Conservation (phyloP, 2,113 vertebrate genomes). For the Coracopsis vasa region DNA sequence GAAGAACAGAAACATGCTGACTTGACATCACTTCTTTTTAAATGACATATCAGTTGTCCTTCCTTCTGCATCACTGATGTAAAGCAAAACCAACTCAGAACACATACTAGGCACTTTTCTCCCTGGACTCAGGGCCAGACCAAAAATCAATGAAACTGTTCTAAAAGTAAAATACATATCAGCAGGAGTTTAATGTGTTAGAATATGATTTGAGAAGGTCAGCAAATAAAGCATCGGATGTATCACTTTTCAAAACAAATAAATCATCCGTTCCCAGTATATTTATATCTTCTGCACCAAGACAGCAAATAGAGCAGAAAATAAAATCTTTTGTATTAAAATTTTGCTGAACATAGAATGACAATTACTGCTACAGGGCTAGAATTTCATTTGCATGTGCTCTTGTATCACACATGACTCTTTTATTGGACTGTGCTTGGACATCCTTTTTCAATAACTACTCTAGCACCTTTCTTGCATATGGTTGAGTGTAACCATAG, state of each 20-base stretch:
- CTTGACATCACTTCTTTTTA: background rate
- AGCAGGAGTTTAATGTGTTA: background rate
- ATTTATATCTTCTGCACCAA: background rate
- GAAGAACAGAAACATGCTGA: background rate
- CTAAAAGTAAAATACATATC: background rate
- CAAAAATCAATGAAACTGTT: constrained; percentile 22
- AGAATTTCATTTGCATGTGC: constrained; percentile 20
- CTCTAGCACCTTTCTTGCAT: background rate
- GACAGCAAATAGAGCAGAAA: constrained; percentile 36
- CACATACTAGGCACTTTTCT: background rate
- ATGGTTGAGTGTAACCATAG: background rate
- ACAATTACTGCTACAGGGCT: constrained; percentile 3
- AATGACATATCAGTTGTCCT: background rate
- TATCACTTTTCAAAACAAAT: constrained; percentile 16
- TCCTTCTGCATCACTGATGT: background rate
- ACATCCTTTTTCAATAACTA: background rate
- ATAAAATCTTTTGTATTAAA: background rate
- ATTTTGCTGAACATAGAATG: background rate
- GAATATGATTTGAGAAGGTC: background rate
- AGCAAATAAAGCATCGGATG: background rate
- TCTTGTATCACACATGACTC: background rate
- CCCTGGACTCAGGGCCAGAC: background rate
- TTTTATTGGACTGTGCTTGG: background rate
- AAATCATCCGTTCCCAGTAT: background rate
- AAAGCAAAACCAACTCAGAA: background rate